Base-by-base conservation (phyloP, 2,888 invertebrate genomes). In the Eubasilissa splendida region DNA sequence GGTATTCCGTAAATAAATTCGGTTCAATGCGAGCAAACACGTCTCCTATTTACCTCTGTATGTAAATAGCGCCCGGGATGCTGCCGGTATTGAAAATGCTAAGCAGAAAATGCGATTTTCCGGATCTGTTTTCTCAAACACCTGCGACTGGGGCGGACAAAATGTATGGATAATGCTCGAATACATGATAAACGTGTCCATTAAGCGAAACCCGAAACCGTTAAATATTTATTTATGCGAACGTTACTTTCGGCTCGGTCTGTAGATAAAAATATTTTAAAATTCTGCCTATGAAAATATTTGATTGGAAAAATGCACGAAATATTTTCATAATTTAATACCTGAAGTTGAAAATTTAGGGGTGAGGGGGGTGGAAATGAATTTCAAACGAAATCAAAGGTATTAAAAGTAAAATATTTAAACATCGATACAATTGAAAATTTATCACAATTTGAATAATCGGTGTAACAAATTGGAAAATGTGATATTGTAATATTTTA, bases 161-260 rank as follows among this genome's bases (percentile, higher is more conserved):
- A 68, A 68, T 68, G 50, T 22, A 14, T 14, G 68, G 42, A 12
- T 68, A 68, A 68, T 50, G 68, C 42, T 4, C 42, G 52, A 68
- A 68, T 52, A 52, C 68, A 68, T 50, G 68, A 68, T 68, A 68
- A 68, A 68, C 68, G 68, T 50, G 68, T 68, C 68, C 68, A 68
- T 68, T 68, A 68, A 52, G 42, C 50, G 50, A 14, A 52, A 66
- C 12, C 68, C 68, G 68, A 68, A 63, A 12, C 68, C 68, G 68
- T 68, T 8, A 68, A 68, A 68, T 68, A 50, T 68, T 14, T 52
- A 33, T 68, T 52, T 68, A 52, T 52, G 68, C n/a, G 52, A 4
- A 14, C 68, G 68, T n/a, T 68, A 68, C 68, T 42, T 68, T 50
- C 50, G 52, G n/a, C 12, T 11, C n/a, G 52, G 42, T 50, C 50